Evolutionary conservation across 23 tunicate genomes (phyloP), one percentile per base, ranked within the genome.

Genomic region (Phallusia fumigata): DNA sequence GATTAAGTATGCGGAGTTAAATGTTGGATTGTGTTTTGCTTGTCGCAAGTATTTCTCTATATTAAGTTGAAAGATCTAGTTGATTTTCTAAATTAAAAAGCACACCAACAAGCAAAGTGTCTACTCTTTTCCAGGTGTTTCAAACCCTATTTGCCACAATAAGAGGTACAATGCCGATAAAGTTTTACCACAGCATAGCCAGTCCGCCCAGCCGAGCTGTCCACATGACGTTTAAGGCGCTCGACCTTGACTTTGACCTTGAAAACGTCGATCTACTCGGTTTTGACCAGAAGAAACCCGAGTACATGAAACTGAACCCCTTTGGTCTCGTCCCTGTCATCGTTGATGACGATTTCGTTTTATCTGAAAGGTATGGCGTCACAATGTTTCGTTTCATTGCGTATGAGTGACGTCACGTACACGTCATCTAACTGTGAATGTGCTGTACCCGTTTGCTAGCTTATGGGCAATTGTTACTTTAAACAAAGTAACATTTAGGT

Each of bases 181-280:
- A 74, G 78, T 74, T 74, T 74, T 74, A 74, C 35, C 45, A 33
- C 78, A 74, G 45, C 18, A 35, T 19, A 1, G 40, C 45, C 78
- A 74, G 78, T 31, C 78, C 78, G 10, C 78, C 78, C 24, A 28
- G 34, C 33, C 40, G 78, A 30, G 78, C 78, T 33, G 78, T 74
- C 10, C 35, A 74, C 45, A 33, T 74, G 45, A 35, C 78, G 2
- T 35, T 74, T 5, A 74, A 74, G 18, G 45, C 78, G 2, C 45
- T 74, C n/a, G 78, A 35, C 45, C 40, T 74, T 12, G 45, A 31
- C 5, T 31, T 28, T 18, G 78, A 33, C 78, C 24, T 74, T 74
- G 78, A 33, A 74, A 30, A 74, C 3, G 35, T 74, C n/a, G 35
- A 74, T 33, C 30, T 74, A 1, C 45, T 74, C 30, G 45, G 12